Percentiles rank a stretch among this genome's conserved stretches.
Evolutionary conservation across 1,140 invertebrate species (phyloP).

Genomic region (Hydropsyche tenuis): DNA sequence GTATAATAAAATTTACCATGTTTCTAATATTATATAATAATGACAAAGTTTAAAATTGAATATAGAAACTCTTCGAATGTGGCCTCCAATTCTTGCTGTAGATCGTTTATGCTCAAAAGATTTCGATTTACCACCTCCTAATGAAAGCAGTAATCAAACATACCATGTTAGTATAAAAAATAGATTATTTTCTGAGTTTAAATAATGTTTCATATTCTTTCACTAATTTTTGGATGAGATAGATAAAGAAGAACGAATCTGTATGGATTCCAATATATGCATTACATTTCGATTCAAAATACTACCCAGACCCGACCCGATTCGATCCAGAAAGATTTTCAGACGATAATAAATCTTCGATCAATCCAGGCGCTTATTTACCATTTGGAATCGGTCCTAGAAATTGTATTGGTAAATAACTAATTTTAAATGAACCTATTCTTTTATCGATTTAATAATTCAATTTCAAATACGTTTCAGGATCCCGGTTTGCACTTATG

Average conservation of each 20-base stretch:
- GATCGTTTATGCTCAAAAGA: slow-evolving; percentile 62
- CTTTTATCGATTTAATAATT: slow-evolving; percentile 43
- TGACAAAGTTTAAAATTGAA: too few species aligned
- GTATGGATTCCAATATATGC: neutral
- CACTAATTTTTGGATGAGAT: too few species aligned
- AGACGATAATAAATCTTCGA: slow-evolving; percentile 16
- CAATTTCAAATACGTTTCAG: slow-evolving; percentile 35
- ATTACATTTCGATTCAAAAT: neutral
- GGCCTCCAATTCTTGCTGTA: slow-evolving; percentile 60
- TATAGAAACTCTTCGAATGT: slow-evolving; percentile 65
- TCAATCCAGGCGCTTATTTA: slow-evolving; percentile 10
- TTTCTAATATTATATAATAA: too few species aligned
- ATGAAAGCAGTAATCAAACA: neutral
- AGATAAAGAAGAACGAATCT: neutral
- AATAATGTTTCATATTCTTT: too few species aligned
- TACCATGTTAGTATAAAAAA: neutral
- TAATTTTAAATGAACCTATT: too few species aligned
- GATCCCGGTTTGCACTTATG: slow-evolving; percentile 53
- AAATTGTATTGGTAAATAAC: slow-evolving; percentile 20
- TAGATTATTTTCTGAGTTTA: too few species aligned
- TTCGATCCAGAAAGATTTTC: slow-evolving; percentile 22
- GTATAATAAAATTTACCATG: too few species aligned
- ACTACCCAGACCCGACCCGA: neutral
- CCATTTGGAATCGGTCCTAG: slow-evolving; percentile 20
- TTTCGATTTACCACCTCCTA: slow-evolving; percentile 52